Evolutionary conservation across 2,888 invertebrate genomes (phyloP).

Genomic region (Tetanocera ferruginea): DNA sequence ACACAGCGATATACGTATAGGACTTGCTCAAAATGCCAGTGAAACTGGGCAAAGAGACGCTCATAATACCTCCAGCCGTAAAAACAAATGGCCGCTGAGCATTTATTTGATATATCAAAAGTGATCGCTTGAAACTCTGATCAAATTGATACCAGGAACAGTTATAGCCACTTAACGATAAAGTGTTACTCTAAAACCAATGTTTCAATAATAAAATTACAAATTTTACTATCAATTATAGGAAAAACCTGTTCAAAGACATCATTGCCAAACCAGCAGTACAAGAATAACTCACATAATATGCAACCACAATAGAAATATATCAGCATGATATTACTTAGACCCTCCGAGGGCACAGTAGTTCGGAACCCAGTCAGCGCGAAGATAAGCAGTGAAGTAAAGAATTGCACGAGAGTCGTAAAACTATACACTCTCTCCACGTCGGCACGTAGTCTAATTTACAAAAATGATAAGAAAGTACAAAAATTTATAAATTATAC

Average conservation of each 20-base stretch:
- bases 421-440: slow-evolving; percentile 54
- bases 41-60: slow-evolving; percentile 57
- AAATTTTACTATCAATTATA: slow-evolving; percentile 12
- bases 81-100: slow-evolving; percentile 54
- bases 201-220: background rate
- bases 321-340: slow-evolving; percentile 52
- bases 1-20: slow-evolving; percentile 57
- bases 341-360: slow-evolving; percentile 50
- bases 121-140: slow-evolving; percentile 48
- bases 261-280: slow-evolving; percentile 62
- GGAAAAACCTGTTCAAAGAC: slow-evolving; percentile 55
- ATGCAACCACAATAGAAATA: slow-evolving; percentile 57
- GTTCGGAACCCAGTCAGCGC: slow-evolving; percentile 60
- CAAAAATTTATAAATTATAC: background rate
- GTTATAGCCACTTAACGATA: slow-evolving; percentile 53
- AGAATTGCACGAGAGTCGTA: slow-evolving; percentile 57
- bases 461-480: background rate
- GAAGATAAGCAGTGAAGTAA: slow-evolving; percentile 55
- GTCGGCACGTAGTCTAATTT: slow-evolving; percentile 53
- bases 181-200: slow-evolving; percentile 56
- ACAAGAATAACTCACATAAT: slow-evolving; percentile 57
- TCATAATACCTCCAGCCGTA: slow-evolving; percentile 58
- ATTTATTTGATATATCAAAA: slow-evolving; percentile 54
- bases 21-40: slow-evolving; percentile 58
- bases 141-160: slow-evolving; percentile 57